A percentile compares a stretch with the other conserved stretches of the same genome.
phyloP scores from a whole-genome alignment of 2,888 invertebrate genomes.

The Ophioninae sp. region DNA sequence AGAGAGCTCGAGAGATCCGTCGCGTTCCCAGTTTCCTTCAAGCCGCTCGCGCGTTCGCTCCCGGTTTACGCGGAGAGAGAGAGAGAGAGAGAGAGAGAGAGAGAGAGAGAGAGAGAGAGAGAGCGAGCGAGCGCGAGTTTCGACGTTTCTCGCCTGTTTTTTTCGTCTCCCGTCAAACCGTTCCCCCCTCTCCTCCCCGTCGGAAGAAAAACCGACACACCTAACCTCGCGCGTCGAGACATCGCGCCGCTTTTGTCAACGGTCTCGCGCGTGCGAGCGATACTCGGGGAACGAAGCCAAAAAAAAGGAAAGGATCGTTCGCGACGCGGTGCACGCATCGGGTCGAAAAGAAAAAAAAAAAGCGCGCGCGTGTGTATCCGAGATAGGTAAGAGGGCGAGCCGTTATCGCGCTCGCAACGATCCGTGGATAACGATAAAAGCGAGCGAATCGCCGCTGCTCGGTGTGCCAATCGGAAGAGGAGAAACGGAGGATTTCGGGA shows the following conservation, averaged over 20 bases:
- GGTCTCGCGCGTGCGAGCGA: constrained; percentile 18
- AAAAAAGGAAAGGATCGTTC: not conserved
- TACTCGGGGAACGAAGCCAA: not conserved
- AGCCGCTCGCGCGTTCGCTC: constrained; percentile 77
- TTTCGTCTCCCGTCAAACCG: constrained; percentile 65
- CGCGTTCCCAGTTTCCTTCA: constrained; percentile 76
- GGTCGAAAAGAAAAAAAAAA: constrained; percentile 33
- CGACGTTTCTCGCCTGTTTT: constrained; percentile 71
- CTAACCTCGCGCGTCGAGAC: constrained; percentile 29
- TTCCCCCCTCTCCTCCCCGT: constrained; percentile 62
- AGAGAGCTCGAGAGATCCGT: constrained; percentile 40
- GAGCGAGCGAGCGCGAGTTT: not conserved
- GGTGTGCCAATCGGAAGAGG: constrained; percentile 24
- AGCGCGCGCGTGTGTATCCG: constrained; percentile 50
- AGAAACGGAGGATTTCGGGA: constrained; percentile 67
- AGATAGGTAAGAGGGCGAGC: constrained; percentile 26
- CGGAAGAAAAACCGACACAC: constrained; percentile 9
- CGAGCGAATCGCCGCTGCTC: not conserved
- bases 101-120: not conserved
- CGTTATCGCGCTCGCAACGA: constrained; percentile 24
- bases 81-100: constrained; percentile 5
- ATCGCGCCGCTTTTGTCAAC: constrained; percentile 13
- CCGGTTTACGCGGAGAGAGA: constrained; percentile 69
- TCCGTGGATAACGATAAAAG: not conserved
- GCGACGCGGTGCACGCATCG: not conserved